These are phyloP conservation scores for Hemicentrotus pulcherrimus DNA, from an alignment of 35 echinoderm and acorn worm species.

Conservation along the genomic window DNA sequence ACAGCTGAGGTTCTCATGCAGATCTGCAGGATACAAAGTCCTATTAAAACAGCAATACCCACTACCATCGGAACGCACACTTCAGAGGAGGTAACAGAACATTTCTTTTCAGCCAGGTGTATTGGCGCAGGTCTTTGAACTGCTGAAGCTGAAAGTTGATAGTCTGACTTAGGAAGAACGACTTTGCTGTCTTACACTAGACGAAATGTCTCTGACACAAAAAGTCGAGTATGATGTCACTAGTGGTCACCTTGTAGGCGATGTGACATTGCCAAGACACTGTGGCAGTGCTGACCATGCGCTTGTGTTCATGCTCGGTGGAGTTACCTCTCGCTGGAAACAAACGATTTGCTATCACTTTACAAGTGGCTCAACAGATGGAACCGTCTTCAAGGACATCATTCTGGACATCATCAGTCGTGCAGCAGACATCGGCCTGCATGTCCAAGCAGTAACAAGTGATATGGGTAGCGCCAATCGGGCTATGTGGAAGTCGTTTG, in stretches of 20 bases:
- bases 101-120: conserved; percentile 60
- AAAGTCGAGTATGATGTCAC: conserved; percentile 55
- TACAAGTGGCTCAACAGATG: conserved; percentile 55
- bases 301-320: conserved; percentile 34
- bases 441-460: conserved; percentile 49
- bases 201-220: conserved; percentile 65
- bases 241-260: conserved; percentile 30
- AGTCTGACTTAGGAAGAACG: conserved; percentile 54
- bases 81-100: conserved; percentile 44
- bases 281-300: conserved; percentile 35
- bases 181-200: conserved; percentile 56
- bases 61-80: conserved; percentile 52
- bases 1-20: conserved; percentile 33
- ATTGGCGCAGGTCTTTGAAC: conserved; percentile 47
- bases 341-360: conserved; percentile 46
- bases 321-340: conserved; percentile 44
- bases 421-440: conserved; percentile 29
- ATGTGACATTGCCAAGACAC: conserved; percentile 42
- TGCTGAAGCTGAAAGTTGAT: conserved; percentile 48
- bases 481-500: conserved; percentile 58
- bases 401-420: conserved; percentile 47
- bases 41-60: conserved; percentile 48
- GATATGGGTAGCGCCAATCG: conserved; percentile 54
- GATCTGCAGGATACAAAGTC: conserved; percentile 16
- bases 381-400: conserved; percentile 55